Conservation (phyloP, 37 sponge, comb jelly and placozoan genomes). For the Tethya wilhelma region DNA sequence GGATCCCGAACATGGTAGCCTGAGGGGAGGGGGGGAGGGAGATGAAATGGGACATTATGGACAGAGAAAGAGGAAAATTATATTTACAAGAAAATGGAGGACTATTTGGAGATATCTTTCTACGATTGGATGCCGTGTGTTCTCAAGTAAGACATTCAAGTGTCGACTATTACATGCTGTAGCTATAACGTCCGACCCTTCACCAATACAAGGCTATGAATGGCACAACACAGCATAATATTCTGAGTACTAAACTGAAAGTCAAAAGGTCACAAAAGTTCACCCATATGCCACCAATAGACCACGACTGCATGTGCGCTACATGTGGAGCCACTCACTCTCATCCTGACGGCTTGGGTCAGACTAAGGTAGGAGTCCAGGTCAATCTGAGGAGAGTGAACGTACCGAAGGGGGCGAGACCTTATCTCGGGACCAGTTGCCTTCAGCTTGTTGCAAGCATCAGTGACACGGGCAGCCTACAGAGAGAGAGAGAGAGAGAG, state of each 20-base stretch:
- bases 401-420: conserved; percentile 69
- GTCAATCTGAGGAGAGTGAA: conserved; percentile 51
- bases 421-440: conserved; percentile 43
- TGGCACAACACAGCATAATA: too few species aligned
- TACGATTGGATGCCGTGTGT: too few species aligned
- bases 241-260: too few species aligned
- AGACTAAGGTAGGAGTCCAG: conserved; percentile 61
- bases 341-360: conserved; percentile 41
- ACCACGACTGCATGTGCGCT: too few species aligned
- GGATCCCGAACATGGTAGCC: conserved; percentile 84
- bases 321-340: conserved; percentile 22
- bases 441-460: conserved; percentile 45
- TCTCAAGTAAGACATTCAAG: too few species aligned
- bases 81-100: too few species aligned
- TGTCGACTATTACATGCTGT: too few species aligned
- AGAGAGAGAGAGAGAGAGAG: not conserved
- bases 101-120: too few species aligned
- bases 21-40: not conserved
- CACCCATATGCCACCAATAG: too few species aligned
- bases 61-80: conserved; percentile 1
- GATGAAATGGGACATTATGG: not conserved
- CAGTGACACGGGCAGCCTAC: conserved; percentile 76
- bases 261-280: too few species aligned
- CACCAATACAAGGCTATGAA: too few species aligned
- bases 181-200: too few species aligned